Evolutionary conservation across 2,113 vertebrate species (phyloP), one percentile per base, ranked within the genome.

Genomic region (Xerus inauris): DNA sequence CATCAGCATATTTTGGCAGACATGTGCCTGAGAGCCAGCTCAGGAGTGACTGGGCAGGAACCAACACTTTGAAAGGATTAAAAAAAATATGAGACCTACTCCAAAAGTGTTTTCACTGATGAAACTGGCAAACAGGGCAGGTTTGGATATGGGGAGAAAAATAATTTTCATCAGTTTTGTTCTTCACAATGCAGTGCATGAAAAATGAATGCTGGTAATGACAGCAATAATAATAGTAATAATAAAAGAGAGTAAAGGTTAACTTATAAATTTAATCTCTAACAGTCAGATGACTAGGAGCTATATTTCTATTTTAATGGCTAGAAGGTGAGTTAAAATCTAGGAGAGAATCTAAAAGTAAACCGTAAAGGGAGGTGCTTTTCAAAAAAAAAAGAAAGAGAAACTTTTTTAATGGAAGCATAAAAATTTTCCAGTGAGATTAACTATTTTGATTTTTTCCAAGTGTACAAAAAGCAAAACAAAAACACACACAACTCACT

Each of bases 361-460:
- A 82, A 16, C 0, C 72, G 72, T 17, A 17, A 67, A n/a, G 54
- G 54, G 26, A 26, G 81, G 17, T 49, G 24, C 35, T 71, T 80
- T 89, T 80, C 35, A 22, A 57, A 57, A 57, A 57, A 57, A 57
- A 30, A 49, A 72, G 17, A 77, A 75, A 84, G 26, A n/a, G 64
- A 2, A 71, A 76, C 19, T n/a, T 67, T 73, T 82, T 67, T 42
- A 5, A 83, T 30, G 45, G 22, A 35, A 47, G 7, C 47, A 45
- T 82, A 92, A 69, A 64, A 45, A 71, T 72, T 73, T 12, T 54
- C 45, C 38, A 11, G 4, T 7, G 54, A 24, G 24, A 42, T 49
- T 92, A 91, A 59, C 32, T 45, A 42, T 62, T 95, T 12, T 51
- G 38, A 49, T 79, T 89, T 92, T 87, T 81, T 72, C 80, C 83